These are phyloP conservation scores for Euura saliciscinereae DNA, from an alignment of 1,140 invertebrate genomes.

Conservation along the genomic window DNA sequence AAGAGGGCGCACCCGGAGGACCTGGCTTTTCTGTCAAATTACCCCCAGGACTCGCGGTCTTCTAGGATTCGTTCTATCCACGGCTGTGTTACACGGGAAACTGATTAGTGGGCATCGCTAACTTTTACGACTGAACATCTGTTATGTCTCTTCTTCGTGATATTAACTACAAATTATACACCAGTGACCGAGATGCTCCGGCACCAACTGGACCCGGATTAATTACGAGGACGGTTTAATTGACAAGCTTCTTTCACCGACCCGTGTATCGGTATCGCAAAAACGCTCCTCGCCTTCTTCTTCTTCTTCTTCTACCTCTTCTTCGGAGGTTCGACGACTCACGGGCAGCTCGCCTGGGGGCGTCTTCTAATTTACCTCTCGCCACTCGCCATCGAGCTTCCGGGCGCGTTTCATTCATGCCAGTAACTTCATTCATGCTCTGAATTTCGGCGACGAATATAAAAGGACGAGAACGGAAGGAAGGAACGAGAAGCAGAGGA, in stretches of 20 bases:
- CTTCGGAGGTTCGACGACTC: too few relatives aligned
- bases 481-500: constrained; percentile 16
- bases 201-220: too few relatives aligned
- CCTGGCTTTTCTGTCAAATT: constrained; percentile 2
- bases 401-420: constrained; percentile 35
- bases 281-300: too few relatives aligned
- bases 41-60: not conserved
- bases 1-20: not conserved
- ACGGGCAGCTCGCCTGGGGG: not conserved
- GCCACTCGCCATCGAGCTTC: constrained; percentile 20
- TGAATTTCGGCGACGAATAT: constrained; percentile 27
- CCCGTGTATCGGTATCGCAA: too few relatives aligned
- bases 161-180: too few relatives aligned
- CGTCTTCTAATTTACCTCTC: not conserved
- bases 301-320: too few relatives aligned
- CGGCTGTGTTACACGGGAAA: not conserved
- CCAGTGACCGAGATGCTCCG: too few relatives aligned
- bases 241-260: too few relatives aligned
- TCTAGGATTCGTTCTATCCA: not conserved
- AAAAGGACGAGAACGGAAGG: not conserved
- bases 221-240: too few relatives aligned
- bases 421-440: constrained; percentile 28
- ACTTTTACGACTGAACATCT: constrained; percentile 3
- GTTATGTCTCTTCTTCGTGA: not conserved
- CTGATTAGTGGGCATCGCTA: constrained; percentile 3